Base-by-base conservation (phyloP, 2,888 invertebrate genomes). In the Drosophila bunnanda region DNA sequence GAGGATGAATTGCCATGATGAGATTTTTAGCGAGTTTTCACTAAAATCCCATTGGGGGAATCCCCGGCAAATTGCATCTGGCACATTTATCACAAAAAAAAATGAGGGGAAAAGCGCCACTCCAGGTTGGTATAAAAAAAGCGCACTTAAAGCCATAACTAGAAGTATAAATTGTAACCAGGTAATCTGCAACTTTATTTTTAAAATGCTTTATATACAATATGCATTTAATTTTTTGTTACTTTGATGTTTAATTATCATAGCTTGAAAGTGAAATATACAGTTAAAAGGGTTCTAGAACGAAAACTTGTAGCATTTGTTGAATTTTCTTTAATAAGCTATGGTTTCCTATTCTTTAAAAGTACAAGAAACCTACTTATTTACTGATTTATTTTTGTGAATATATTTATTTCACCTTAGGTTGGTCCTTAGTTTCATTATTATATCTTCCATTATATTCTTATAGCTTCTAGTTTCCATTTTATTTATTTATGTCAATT, bases 1-100 rank as follows among this genome's bases (percentile, higher is more conserved):
- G 36, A 67, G 76, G 78, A 66, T 67, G 65, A 82, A 75, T 68
- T 73, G 67, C 56, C 28, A 48, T 57, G 71, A 72, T 72, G 65
- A 65, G 65, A 70, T 70, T 61, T 62, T 53, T 46, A 43, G 56
- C 71, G 56, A 48, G 56, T 48, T 57, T 57, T 53, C 71, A 58
- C 72, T 56, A 53, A 60, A 73, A 67, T 52, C 67, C 64, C 71
- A 72, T 44, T n/a, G 52, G 55, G 70, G 70, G 55, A 70, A 71
- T 53, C 56, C 12, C 71, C 52, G 43, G 55, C 62, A 64, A 71
- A 67, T 67, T 67, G 58, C 56, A 73, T 30, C 46, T 69, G 28
- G 17, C 69, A 58, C 67, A 67, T 67, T 56, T 66, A 66, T 67
- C 67, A 66, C n/a, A 9, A 10, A 41, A 48, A 41, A 41, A 48